These are phyloP conservation scores for Tragopan temminckii DNA, from an alignment of 2,797 vertebrate genomes.

Conservation along the genomic window DNA sequence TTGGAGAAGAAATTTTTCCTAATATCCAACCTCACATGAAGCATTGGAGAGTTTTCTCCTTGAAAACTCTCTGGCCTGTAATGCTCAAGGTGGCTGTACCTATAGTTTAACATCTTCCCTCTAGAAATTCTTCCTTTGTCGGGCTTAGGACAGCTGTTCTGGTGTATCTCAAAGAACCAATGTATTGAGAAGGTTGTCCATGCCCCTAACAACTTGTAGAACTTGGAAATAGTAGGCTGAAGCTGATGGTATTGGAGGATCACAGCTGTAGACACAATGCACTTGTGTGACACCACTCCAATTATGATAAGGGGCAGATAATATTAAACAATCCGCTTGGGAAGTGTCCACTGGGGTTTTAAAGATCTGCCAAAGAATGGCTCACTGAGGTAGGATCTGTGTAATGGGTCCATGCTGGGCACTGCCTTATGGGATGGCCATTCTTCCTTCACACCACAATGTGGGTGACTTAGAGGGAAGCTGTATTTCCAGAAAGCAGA, in stretches of 20 bases:
- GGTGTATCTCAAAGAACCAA: rapidly evolving
- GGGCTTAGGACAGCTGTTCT: neutral
- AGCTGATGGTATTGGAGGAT: neutral
- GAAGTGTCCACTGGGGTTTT: neutral
- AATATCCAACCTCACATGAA: neutral
- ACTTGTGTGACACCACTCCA: rapidly evolving
- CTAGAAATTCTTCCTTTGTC: too few species aligned
- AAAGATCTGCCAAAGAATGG: neutral
- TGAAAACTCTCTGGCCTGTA: neutral
- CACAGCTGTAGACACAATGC: rapidly evolving
- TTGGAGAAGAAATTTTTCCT: too few species aligned
- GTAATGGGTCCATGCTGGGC: rapidly evolving
- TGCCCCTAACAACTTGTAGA: neutral
- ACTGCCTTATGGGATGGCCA: rapidly evolving
- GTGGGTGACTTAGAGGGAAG: neutral
- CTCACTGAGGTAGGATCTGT: neutral
- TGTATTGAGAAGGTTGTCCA: neutral
- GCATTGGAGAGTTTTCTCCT: rapidly evolving
- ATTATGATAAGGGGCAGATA: rapidly evolving
- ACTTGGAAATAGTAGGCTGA: neutral
- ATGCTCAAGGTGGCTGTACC: rapidly evolving
- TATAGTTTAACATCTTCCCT: rapidly evolving
- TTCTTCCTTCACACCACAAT: neutral
- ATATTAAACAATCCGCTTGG: rapidly evolving
- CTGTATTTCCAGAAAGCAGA: rapidly evolving